Percentiles rank a stretch among this genome's conserved stretches.
These are phyloP conservation scores for Siniperca knerii DNA, from an alignment of 2,113 vertebrate genomes.

Conservation along the genomic window DNA sequence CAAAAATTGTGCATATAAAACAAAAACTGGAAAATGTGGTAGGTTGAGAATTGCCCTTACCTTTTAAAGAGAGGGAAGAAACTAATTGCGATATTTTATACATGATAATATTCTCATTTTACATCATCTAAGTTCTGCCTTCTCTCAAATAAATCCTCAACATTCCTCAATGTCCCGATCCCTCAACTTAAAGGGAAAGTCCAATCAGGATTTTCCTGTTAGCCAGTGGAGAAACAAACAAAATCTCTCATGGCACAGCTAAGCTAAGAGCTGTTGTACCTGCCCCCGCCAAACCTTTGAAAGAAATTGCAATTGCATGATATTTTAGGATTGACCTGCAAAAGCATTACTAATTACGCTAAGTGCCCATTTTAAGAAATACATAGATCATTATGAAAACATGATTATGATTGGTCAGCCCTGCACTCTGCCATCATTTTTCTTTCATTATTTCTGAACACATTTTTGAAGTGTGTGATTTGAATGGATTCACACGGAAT, in stretches of 20 bases:
- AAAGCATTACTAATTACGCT: not conserved
- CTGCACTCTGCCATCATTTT: not conserved
- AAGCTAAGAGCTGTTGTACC: not conserved
- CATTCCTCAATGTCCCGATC: not conserved
- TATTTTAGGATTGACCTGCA: conserved; percentile 6
- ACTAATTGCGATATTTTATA: not conserved
- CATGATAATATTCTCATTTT: not conserved
- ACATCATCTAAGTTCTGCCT: not conserved
- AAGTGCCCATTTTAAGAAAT: conserved; percentile 24
- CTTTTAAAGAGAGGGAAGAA: not conserved
- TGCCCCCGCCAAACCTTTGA: not conserved
- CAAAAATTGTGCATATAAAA: not conserved
- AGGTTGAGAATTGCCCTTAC: not conserved
- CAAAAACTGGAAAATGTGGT: not conserved
- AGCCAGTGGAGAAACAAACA: not conserved
- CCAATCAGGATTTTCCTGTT: not conserved
- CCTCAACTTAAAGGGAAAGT: not conserved
- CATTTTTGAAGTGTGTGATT: not conserved
- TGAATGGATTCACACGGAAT: not conserved
- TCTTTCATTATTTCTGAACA: not conserved
- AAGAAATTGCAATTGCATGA: conserved; percentile 24
- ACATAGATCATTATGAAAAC: not conserved
- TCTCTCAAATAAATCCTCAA: not conserved
- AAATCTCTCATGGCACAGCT: not conserved
- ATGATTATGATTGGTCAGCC: conserved; percentile 19